A percentile compares a stretch with the other conserved stretches of the same genome.
Conservation (phyloP, 2,797 vertebrate species). For the Corythornis leucogaster region DNA sequence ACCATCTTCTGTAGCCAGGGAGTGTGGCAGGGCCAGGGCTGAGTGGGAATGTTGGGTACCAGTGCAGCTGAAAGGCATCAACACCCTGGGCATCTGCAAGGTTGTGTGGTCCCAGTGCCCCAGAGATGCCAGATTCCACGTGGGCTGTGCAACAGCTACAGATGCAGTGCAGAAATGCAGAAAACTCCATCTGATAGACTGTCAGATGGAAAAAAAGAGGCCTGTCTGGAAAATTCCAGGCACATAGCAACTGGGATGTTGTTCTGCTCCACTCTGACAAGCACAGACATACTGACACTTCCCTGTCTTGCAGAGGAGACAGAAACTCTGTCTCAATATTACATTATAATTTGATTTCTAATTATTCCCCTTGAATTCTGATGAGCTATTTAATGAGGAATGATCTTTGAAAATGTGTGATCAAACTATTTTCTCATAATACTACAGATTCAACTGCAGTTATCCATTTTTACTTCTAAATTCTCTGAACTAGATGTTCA, state of each 20-base stretch:
- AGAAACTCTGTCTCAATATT: background rate
- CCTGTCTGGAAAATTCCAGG: background rate
- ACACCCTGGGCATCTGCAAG: background rate
- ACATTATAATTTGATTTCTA: background rate
- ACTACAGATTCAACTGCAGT: background rate
- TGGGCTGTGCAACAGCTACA: background rate
- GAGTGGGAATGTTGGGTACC: rapidly evolving
- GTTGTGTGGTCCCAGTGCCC: background rate
- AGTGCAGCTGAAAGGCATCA: background rate
- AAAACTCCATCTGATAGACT: background rate
- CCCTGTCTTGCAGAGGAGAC: background rate
- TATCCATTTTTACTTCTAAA: background rate
- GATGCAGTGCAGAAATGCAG: background rate
- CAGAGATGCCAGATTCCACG: background rate
- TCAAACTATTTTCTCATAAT: background rate
- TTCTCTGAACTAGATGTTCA: background rate
- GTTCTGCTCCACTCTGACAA: background rate
- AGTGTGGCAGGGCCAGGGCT: background rate
- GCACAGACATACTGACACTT: rapidly evolving
- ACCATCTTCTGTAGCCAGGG: rapidly evolving
- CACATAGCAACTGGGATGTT: background rate
- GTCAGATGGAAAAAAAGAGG: background rate
- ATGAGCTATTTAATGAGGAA: background rate
- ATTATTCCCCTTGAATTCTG: background rate
- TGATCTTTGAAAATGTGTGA: background rate